Base-by-base conservation (phyloP, 2,888 invertebrate species). In the Sialis fuliginosa region DNA sequence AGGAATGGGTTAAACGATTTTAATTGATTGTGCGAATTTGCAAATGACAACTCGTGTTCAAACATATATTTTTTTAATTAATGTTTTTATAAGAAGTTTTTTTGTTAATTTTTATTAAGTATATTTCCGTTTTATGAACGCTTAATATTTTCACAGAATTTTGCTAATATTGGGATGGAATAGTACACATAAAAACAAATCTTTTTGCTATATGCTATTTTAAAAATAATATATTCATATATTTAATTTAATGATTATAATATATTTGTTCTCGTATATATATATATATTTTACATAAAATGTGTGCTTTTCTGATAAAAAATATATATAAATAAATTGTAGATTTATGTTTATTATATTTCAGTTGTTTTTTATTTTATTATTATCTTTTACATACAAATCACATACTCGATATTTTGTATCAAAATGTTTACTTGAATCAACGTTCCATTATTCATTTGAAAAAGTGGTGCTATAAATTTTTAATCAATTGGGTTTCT, bases 201-300 rank as follows among this genome's bases (percentile, higher is more conserved):
- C 33, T 43, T 32, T 43, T 39, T 30, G 45, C 45, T 45, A 39
- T 45, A 30, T 45, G 45, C 45, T 45, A 45, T 45, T 45, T 45
- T 39, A 34, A 30, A 45, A 30, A 45, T 43, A 45, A 30, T 37
- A 35, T 45, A 45, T 39, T 32, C 33, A 39, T 45, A 39, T 45
- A 32, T 45, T 45, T 39, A 45, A 34, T 45, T 45, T 39, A 45
- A 33, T 33, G 22, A 22, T 34, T 44, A 44, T 34, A 31, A 39
- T 45, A 39, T 45, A 45, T 45, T 45, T 39, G 39, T 45, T 39
- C 33, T 43, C 43, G 22, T 43, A 43, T 43, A 34, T 43, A 43
- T 43, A 43, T 39, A 13, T 39, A 45, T 45, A 45, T 45, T 45
- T 45, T 45, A 39, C 45, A 45, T 45, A 39, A 45, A 45, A 45